Conservation (phyloP, 2,888 invertebrate genomes). For the Spisula subtruncata region DNA sequence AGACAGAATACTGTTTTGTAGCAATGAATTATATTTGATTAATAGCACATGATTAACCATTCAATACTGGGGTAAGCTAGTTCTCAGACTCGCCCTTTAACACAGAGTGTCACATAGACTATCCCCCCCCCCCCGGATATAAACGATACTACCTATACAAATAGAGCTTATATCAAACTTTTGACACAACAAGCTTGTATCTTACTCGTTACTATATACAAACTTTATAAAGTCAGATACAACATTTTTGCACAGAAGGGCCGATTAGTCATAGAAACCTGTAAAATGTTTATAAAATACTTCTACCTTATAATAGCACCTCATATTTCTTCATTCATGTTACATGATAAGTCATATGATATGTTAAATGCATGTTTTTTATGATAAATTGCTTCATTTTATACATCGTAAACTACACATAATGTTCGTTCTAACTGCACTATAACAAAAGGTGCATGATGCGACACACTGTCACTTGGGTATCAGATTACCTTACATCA, state of each 20-base stretch:
- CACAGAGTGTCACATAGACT: not conserved
- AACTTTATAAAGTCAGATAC: no score
- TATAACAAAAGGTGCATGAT: not conserved
- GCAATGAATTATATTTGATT: no score
- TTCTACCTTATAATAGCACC: not conserved
- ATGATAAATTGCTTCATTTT: not conserved
- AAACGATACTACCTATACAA: not conserved
- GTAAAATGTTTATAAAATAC: not conserved
- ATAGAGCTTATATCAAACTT: not conserved
- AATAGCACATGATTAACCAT: no score
- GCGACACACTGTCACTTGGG: not conserved
- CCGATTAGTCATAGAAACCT: no score
- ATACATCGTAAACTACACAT: not conserved
- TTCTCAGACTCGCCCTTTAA: not conserved
- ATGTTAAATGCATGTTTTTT: not conserved
- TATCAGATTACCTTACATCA: not conserved
- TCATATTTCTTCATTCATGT: not conserved
- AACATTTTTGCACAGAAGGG: no score
- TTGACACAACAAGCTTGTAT: no score
- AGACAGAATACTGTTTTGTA: no score
- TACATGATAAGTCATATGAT: not conserved
- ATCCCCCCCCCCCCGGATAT: not conserved
- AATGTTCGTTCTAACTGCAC: not conserved
- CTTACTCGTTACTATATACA: no score
- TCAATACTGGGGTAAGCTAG: not conserved